phyloP scores from a whole-genome alignment of 35 echinoderm and acorn worm genomes.

The Diadema setosum region DNA sequence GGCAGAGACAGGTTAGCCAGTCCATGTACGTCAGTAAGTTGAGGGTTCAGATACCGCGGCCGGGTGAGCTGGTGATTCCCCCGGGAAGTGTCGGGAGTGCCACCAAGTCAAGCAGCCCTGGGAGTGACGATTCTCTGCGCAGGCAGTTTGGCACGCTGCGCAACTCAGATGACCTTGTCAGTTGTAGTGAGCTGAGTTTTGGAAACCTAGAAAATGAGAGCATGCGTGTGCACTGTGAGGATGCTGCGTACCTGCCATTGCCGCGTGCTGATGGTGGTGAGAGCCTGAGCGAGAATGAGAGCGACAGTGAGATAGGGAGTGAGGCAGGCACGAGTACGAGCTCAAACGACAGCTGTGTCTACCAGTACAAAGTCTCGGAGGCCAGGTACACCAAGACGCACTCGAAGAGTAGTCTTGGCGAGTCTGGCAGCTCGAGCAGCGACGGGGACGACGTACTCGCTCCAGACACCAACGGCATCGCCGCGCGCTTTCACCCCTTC shows the following conservation, averaged over 20 bases:
- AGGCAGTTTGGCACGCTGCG: conserved; percentile 48
- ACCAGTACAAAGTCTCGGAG: conserved; percentile 84
- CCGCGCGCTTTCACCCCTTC: not conserved
- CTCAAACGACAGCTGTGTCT: conserved; percentile 77
- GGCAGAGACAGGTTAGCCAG: not conserved
- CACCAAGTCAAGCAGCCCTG: not conserved
- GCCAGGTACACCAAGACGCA: conserved; percentile 46
- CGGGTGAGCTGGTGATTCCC: not conserved
- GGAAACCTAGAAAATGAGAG: conserved; percentile 52
- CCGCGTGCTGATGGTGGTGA: not conserved
- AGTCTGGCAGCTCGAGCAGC: conserved; percentile 30
- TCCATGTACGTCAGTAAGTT: conserved; percentile 7
- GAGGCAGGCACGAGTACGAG: conserved; percentile 17
- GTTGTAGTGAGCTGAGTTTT: conserved; percentile 74
- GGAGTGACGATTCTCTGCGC: conserved; percentile 48
- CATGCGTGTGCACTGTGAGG: conserved; percentile 16
- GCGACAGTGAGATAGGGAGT: conserved; percentile 25
- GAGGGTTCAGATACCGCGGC: conserved; percentile 3
- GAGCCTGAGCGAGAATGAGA: conserved; percentile 49
- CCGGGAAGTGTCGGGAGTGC: not conserved
- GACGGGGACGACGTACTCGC: conserved; percentile 19
- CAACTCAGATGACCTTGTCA: conserved; percentile 58
- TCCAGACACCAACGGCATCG: not conserved
- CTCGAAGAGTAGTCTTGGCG: conserved; percentile 2
- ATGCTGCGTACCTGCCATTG: not conserved